Evolutionary conservation across 2,888 invertebrate genomes (phyloP), one percentile per base, ranked within the genome.

Genomic region (Melanotus villosus): DNA sequence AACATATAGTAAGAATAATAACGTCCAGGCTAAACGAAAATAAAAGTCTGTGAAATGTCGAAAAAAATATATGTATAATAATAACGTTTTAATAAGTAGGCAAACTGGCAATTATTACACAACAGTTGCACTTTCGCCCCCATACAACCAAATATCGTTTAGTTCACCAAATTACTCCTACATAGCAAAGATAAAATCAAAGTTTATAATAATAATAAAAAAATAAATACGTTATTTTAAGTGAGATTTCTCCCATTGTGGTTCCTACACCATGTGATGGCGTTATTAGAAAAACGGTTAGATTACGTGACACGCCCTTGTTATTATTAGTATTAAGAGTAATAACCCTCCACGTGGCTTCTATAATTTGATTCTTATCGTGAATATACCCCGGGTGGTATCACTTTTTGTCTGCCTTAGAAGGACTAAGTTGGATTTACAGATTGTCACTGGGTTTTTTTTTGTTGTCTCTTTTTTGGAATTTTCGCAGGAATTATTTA

Each of bases 311-410:
- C 43, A 43, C 43, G 43, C 43, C 43, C 43, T 19, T 16, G 19
- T 43, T 43, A 43, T 43, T 43, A 16, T 43, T 18, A 19, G 18
- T 43, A 43, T 43, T 43, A 18, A 2, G 1, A 18, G 19, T 43
- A 43, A 43, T 43, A 43, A 19, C 43, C 43, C 18, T 10, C 10
- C 43, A 43, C 18, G 43, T 18, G 19, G 19, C 43, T 43, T 43
- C 2, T 43, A 43, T 43, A 43, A 43, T 43, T 43, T 43, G 43
- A 43, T 43, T 19, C 19, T 43, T 43, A 43, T 43, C 43, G 9
- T 18, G 4, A 43, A 19, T 7, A 9, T 19, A 43, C 2, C 10
- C 43, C 43, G 19, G 43, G 18, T 43, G 43, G 43, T 41, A 43
- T 43, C 16, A 43, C n/a, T n/a, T 19, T 43, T 43, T 43, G 34